These are phyloP conservation scores for Antheraea assamensis DNA, from an alignment of 2,888 invertebrate species.

Conservation along the genomic window DNA sequence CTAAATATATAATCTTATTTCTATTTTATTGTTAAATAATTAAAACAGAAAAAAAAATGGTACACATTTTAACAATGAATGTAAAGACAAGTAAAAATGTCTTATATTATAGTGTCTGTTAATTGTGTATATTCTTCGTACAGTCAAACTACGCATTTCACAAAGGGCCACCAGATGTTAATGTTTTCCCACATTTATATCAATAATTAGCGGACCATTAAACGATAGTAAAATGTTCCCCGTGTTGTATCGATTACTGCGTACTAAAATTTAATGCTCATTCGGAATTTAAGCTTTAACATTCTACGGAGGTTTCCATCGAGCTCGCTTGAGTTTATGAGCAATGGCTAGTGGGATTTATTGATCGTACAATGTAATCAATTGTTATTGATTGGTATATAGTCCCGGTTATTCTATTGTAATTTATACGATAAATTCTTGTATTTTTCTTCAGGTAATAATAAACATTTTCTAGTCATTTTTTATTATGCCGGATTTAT, in stretches of 20 bases:
- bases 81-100: background rate
- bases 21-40: background rate
- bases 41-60: background rate
- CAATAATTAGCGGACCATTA: conserved; percentile 66
- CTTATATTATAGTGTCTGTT: background rate
- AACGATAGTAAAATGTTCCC: conserved; percentile 55
- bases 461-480: too few species aligned
- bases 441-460: background rate
- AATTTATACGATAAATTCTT: background rate
- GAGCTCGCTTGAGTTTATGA: conserved; percentile 7
- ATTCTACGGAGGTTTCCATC: conserved; percentile 12
- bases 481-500: too few species aligned
- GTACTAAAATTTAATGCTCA: conserved; percentile 46
- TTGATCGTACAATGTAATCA: background rate
- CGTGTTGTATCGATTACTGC: conserved; percentile 59
- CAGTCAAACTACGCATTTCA: conserved; percentile 18
- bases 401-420: background rate
- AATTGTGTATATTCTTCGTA: background rate
- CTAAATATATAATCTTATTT: too few species aligned
- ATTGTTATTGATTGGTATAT: background rate
- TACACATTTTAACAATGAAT: background rate
- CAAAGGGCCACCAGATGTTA: conserved; percentile 35
- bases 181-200: conserved; percentile 28
- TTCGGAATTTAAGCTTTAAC: conserved; percentile 20
- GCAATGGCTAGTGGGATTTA: conserved; percentile 9